Conservation (phyloP, 1,140 invertebrate species). For the Bathynomus jamesi region DNA sequence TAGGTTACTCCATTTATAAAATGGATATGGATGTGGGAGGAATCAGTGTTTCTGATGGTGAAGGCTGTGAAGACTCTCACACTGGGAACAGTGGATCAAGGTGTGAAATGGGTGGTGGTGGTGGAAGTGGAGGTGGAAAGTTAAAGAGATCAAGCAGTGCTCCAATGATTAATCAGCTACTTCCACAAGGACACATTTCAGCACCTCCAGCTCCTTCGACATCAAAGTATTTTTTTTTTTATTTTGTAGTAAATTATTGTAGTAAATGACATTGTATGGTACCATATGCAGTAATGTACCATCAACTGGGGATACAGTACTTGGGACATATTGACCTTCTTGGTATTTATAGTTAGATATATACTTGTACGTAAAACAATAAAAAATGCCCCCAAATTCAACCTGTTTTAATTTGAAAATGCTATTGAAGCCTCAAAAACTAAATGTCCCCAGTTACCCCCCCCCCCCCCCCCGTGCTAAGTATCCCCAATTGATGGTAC, state of each 20-base stretch:
- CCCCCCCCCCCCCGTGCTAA: no score
- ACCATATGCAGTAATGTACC: background rate
- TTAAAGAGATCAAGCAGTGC: slow-evolving; percentile 73
- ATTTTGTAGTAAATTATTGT: background rate
- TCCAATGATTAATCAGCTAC: slow-evolving; percentile 67
- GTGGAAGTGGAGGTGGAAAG: slow-evolving; percentile 39
- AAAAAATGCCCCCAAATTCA: no score
- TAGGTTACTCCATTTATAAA: no score
- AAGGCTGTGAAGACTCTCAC: background rate
- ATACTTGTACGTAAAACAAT: no score
- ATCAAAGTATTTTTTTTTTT: slow-evolving; percentile 42
- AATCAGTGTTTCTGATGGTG: background rate
- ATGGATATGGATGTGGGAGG: background rate
- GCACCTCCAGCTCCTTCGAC: slow-evolving; percentile 45
- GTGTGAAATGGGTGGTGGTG: slow-evolving; percentile 6
- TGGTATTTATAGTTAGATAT: slow-evolving; percentile 4
- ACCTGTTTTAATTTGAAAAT: no score
- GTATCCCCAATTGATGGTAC: no score
- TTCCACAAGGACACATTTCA: slow-evolving; percentile 44
- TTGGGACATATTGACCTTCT: no score
- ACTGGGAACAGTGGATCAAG: background rate
- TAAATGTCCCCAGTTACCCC: no score
- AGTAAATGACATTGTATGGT: background rate
- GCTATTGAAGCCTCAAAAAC: no score
- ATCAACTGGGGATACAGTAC: background rate